phyloP scores from a whole-genome alignment of 92 coral and sea anemone species.

The Siderastrea siderea region DNA sequence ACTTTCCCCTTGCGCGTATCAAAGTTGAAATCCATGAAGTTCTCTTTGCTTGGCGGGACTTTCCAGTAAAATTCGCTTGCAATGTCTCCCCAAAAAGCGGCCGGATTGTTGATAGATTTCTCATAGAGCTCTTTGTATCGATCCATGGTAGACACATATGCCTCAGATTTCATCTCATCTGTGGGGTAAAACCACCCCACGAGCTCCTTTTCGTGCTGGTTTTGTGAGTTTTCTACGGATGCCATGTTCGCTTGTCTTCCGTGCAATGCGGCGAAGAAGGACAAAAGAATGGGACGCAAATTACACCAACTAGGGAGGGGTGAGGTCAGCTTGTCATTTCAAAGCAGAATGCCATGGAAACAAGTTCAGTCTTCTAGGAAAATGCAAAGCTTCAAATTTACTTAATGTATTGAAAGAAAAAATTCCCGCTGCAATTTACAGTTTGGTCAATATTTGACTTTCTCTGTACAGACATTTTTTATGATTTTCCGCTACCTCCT shows the following conservation, averaged over 20 bases:
- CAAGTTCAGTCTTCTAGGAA: no score
- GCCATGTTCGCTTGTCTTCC: conserved; percentile 19
- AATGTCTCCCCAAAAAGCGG: conserved; percentile 91
- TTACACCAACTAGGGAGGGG: conserved; percentile 21
- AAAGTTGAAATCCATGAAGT: conserved; percentile 86
- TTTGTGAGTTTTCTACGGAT: not conserved
- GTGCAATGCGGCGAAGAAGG: not conserved
- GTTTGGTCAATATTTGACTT: no score
- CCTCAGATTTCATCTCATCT: conserved; percentile 77
- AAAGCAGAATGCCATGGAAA: not conserved
- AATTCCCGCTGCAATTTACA: no score
- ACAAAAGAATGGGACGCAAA: not conserved
- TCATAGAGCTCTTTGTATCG: conserved; percentile 86
- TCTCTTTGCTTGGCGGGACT: conserved; percentile 81
- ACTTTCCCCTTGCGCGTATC: conserved; percentile 82
- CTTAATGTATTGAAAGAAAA: no score
- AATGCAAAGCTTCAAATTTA: no score
- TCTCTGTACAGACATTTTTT: no score
- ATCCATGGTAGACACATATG: conserved; percentile 90
- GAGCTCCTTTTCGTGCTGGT: conserved; percentile 78
- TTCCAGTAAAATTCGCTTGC: conserved; percentile 94
- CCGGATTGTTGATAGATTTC: conserved; percentile 92
- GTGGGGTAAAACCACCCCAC: conserved; percentile 89
- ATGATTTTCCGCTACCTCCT: no score
- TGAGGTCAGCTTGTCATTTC: not conserved